These are phyloP conservation scores for Dermatemys mawii DNA, from an alignment of 2,113 vertebrate genomes.

Conservation along the genomic window DNA sequence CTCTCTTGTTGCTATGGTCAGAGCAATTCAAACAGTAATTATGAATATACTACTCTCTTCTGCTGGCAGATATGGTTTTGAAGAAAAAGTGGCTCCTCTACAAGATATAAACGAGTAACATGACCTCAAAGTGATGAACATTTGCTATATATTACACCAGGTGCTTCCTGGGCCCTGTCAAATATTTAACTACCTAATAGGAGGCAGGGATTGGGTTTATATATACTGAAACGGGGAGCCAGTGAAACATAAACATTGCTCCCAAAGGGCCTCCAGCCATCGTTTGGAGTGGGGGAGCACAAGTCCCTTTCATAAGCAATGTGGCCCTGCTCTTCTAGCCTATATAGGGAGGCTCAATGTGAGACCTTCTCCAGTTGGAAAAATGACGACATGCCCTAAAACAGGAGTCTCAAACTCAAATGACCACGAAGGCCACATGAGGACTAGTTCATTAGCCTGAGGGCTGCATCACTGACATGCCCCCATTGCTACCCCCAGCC, in stretches of 20 bases:
- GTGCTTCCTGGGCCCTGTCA: neutral
- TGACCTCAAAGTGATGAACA: neutral
- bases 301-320: neutral
- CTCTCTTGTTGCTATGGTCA: neutral
- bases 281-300: neutral
- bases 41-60: rapidly evolving
- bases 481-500: no score
- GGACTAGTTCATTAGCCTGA: no score
- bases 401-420: no score
- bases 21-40: neutral
- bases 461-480: no score
- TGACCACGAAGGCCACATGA: no score
- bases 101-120: neutral
- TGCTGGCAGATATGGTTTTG: neutral
- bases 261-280: neutral
- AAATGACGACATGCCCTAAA: neutral
- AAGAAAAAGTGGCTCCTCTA: neutral
- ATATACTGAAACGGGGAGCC: no score
- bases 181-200: rapidly evolving
- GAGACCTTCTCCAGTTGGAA: neutral
- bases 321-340: neutral
- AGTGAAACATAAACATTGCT: neutral
- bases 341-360: neutral
- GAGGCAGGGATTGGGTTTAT: neutral
- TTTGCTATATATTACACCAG: neutral